A percentile compares a stretch with the other conserved stretches of the same genome.
These are phyloP conservation scores for Panulirus ornatus DNA, from an alignment of 1,140 invertebrate genomes.

Conservation along the genomic window DNA sequence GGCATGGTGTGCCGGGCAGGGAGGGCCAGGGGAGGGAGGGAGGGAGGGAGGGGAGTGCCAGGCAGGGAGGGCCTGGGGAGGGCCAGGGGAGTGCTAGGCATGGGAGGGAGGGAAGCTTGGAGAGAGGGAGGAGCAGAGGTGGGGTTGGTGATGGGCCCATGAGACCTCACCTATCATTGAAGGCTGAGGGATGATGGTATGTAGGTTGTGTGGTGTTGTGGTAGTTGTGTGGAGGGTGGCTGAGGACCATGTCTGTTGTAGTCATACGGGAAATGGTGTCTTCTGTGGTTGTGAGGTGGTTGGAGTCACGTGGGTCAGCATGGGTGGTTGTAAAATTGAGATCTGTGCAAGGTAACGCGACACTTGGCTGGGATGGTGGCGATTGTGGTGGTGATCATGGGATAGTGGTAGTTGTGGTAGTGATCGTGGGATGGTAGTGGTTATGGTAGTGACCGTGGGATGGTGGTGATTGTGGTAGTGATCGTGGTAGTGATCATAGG, in stretches of 20 bases:
- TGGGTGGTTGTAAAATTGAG: not conserved
- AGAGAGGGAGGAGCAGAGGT: not conserved
- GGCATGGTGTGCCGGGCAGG: not conserved
- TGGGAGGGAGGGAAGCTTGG: not conserved
- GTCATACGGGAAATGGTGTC: not conserved
- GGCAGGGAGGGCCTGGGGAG: not conserved
- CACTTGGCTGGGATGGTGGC: not conserved
- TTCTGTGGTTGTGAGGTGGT: not conserved
- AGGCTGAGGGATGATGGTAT: not conserved
- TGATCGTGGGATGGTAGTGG: not conserved
- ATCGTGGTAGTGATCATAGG: not conserved
- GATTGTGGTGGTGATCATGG: not conserved
- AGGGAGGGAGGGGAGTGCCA: not conserved
- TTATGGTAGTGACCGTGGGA: not conserved
- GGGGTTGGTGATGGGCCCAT: not conserved
- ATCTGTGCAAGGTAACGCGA: not conserved
- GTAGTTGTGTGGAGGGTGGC: not conserved
- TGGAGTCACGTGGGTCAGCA: no score
- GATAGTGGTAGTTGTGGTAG: not conserved
- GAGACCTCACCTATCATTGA: not conserved
- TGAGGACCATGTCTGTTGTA: not conserved
- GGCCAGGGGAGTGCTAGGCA: not conserved
- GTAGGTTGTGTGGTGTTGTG: not conserved
- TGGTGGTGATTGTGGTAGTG: not conserved
- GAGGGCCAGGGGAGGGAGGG: not conserved